Percentiles rank a stretch among this genome's conserved stretches.
phyloP scores from a whole-genome alignment of 53 echinoderm and acorn worm genomes.

The Mesocentrotus franciscanus region DNA sequence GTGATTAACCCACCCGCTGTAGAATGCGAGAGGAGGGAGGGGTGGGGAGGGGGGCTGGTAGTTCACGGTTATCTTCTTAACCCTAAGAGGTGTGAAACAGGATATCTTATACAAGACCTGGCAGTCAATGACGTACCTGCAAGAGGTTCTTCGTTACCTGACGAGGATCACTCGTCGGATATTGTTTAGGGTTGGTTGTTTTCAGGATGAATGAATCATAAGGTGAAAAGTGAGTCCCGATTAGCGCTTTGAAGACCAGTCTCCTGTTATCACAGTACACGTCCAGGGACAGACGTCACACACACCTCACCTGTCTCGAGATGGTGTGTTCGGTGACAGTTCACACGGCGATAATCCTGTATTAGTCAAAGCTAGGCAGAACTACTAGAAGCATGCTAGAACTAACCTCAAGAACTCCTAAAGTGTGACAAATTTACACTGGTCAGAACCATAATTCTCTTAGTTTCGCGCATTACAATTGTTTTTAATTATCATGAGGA shows the following conservation, averaged over 20 bases:
- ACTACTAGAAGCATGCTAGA: too few species aligned
- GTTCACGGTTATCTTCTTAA: neutral
- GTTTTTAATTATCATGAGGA: neutral
- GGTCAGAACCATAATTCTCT: neutral
- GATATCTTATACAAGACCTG: neutral
- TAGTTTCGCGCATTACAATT: neutral
- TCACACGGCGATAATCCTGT: neutral
- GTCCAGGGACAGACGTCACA: conserved; percentile 17
- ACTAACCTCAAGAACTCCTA: neutral
- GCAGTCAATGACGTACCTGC: neutral
- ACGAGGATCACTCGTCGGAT: neutral
- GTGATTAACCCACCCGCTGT: neutral
- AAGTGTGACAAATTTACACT: neutral
- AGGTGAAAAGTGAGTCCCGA: conserved; percentile 39
- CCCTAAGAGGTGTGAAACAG: neutral
- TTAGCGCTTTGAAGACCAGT: neutral
- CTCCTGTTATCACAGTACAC: conserved; percentile 50
- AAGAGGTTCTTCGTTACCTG: neutral
- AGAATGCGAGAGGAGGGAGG: neutral
- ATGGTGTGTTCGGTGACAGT: neutral
- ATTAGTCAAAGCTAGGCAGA: neutral
- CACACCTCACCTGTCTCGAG: neutral
- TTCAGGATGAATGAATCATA: conserved; percentile 40
- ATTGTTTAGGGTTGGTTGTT: conserved; percentile 35
- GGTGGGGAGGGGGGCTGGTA: neutral